Percentiles rank a stretch among this genome's conserved stretches.
phyloP scores from a whole-genome alignment of 1,140 invertebrate species.

The Zaprionus ornatus region DNA sequence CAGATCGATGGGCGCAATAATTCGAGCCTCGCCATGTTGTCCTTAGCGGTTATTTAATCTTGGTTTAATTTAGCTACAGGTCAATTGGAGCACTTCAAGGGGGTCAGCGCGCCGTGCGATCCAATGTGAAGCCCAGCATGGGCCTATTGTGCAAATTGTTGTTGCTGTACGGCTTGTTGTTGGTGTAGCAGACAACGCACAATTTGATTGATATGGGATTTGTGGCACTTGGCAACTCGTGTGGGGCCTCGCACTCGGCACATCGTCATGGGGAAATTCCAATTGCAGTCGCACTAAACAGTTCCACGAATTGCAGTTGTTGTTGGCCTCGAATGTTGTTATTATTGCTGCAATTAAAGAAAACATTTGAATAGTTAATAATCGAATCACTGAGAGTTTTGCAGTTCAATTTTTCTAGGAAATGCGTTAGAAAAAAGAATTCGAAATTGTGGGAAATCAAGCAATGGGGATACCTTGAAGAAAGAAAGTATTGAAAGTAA shows the following conservation, averaged over 20 bases:
- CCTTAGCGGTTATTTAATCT: conserved; percentile 69
- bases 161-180: conserved; percentile 16
- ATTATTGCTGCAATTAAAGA: conserved; percentile 34
- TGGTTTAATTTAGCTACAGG: conserved; percentile 54
- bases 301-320: conserved; percentile 26
- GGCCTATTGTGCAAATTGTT: not conserved
- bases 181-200: conserved; percentile 42
- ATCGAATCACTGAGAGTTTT: conserved; percentile 7
- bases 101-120: not conserved
- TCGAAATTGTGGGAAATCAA: not conserved
- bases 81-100: conserved; percentile 40
- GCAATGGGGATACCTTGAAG: not conserved
- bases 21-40: conserved; percentile 50
- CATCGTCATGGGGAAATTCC: not conserved
- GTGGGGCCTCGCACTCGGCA: not conserved
- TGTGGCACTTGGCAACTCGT: conserved; percentile 61
- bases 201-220: conserved; percentile 78
- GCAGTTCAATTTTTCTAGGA: not conserved
- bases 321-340: not conserved
- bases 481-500: too few species aligned
- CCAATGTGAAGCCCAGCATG: not conserved
- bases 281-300: conserved; percentile 1
- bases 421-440: not conserved
- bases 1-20: conserved; percentile 56
- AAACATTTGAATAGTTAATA: conserved; percentile 27